These are phyloP conservation scores for Gobionotothen gibberifrons DNA, from an alignment of 2,797 vertebrate species.

Conservation along the genomic window DNA sequence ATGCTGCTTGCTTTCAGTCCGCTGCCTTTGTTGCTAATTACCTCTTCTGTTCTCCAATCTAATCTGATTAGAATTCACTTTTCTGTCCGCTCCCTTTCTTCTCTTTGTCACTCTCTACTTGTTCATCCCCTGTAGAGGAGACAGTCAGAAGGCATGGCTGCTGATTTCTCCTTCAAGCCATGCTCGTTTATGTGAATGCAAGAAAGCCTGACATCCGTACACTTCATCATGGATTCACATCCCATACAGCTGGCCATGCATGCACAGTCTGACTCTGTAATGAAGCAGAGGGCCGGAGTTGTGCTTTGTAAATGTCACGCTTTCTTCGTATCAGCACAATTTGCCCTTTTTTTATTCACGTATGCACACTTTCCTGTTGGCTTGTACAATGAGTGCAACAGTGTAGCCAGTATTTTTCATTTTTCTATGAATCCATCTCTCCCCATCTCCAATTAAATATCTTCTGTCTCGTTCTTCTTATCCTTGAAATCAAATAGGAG, in stretches of 20 bases:
- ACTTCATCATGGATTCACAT: constrained; percentile 53
- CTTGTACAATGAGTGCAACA: neutral
- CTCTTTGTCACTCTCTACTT: constrained; percentile 7
- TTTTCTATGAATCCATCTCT: constrained; percentile 6
- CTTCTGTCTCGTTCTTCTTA: neutral
- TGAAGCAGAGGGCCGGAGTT: constrained; percentile 54
- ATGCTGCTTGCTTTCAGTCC: constrained; percentile 22
- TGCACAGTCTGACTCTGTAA: constrained; percentile 61
- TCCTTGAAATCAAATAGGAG: constrained; percentile 8
- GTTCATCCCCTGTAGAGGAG: constrained; percentile 15
- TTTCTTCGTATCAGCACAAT: constrained; percentile 56
- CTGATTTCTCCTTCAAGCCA: constrained; percentile 46
- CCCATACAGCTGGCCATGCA: constrained; percentile 52
- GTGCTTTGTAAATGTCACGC: constrained; percentile 63
- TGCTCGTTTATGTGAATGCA: constrained; percentile 38
- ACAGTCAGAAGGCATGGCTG: constrained; percentile 28
- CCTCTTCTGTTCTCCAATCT: constrained; percentile 54
- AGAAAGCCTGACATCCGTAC: constrained; percentile 41
- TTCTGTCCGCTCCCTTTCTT: constrained; percentile 24
- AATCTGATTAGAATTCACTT: constrained; percentile 65
- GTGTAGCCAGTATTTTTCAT: neutral
- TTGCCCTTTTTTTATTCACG: neutral
- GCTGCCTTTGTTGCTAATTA: constrained; percentile 56
- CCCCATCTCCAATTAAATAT: neutral
- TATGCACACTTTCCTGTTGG: constrained; percentile 8